Conservation (phyloP, 1,140 invertebrate species). For the Asobara japonica region DNA sequence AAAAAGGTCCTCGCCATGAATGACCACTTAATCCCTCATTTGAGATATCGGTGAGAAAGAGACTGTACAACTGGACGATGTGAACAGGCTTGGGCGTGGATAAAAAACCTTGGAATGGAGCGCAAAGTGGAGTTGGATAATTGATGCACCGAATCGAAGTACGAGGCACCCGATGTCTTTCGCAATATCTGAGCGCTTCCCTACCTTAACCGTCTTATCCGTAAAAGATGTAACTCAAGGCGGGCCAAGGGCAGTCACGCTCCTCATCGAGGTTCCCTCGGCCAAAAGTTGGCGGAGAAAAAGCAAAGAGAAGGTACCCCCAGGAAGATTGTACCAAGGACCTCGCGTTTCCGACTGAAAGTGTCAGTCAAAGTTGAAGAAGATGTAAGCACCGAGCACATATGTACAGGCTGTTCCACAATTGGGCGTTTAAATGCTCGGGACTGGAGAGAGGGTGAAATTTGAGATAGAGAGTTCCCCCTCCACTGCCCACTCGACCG, state of each 20-base stretch:
- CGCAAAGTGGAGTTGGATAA: conserved; percentile 32
- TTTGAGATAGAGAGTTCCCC: too few relatives aligned
- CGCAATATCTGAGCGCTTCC: conserved; percentile 6
- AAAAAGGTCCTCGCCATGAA: not conserved
- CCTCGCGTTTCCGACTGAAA: too few relatives aligned
- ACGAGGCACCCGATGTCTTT: conserved; percentile 12
- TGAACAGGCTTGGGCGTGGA: not conserved
- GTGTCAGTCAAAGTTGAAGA: too few relatives aligned
- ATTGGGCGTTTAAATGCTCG: too few relatives aligned
- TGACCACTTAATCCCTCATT: not conserved
- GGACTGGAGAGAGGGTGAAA: too few relatives aligned
- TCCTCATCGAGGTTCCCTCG: conserved; percentile 28
- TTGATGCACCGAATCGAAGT: conserved; percentile 38
- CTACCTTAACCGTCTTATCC: conserved; percentile 31
- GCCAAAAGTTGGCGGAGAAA: not conserved
- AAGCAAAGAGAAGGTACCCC: not conserved
- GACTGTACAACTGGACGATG: conserved; percentile 2
- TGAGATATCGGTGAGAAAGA: not conserved
- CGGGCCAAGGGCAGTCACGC: conserved; percentile 41
- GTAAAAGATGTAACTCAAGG: not conserved
- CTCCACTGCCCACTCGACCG: too few relatives aligned
- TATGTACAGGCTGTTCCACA: too few relatives aligned
- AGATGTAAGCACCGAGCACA: too few relatives aligned
- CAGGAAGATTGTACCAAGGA: too few relatives aligned
- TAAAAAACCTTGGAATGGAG: conserved; percentile 4